These are phyloP conservation scores for Tupaia tana DNA, from an alignment of 2,113 vertebrate genomes.

Conservation along the genomic window DNA sequence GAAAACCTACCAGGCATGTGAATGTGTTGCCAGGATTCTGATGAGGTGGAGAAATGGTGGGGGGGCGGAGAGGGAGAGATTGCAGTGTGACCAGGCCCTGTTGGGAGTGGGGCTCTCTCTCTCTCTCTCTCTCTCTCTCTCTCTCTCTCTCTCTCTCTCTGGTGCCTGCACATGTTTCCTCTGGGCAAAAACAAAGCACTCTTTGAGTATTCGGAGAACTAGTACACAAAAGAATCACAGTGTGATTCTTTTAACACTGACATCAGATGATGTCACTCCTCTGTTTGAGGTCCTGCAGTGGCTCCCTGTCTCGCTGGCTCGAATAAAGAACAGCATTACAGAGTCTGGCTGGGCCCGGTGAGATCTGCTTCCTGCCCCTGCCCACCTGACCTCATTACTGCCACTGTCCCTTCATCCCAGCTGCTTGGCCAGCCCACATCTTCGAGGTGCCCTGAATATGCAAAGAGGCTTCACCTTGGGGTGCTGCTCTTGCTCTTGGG, in stretches of 20 bases:
- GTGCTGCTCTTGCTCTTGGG: background rate
- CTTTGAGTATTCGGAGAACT: background rate
- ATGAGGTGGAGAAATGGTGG: no score
- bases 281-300: background rate
- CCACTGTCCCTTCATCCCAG: no score
- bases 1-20: no score
- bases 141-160: no score
- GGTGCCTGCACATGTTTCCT: background rate
- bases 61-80: no score
- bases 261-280: background rate
- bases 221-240: background rate
- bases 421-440: rapidly evolving
- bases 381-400: no score
- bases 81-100: no score
- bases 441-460: background rate
- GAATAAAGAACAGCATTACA: background rate
- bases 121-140: no score
- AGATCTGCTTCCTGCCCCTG: background rate
- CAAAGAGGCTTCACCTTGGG: background rate
- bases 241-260: background rate
- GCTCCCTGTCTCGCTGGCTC: background rate
- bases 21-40: no score
- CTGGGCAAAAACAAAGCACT: conserved; percentile 29
- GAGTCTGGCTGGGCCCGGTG: rapidly evolving
- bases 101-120: no score